Conservation (phyloP, 2,888 invertebrate genomes). For the Tineola bisselliella region DNA sequence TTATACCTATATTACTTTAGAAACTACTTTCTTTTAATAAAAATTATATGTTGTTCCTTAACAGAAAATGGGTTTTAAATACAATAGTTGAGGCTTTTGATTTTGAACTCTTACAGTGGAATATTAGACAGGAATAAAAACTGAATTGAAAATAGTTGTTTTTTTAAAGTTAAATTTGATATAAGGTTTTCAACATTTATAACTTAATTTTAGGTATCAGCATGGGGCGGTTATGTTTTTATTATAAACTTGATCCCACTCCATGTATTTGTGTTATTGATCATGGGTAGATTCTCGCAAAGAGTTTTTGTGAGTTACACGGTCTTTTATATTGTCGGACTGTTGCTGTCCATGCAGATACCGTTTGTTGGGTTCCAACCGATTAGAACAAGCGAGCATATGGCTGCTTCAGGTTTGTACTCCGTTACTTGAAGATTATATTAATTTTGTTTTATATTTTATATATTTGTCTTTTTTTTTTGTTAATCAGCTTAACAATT, state of each 20-base stretch:
- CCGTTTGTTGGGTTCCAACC: conserved; percentile 98
- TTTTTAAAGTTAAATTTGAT: too few species aligned
- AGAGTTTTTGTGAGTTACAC: conserved; percentile 94
- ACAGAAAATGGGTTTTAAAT: too few species aligned
- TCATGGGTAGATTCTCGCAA: conserved; percentile 96
- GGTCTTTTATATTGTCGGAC: conserved; percentile 95
- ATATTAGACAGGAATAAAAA: too few species aligned
- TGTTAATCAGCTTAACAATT: too few species aligned
- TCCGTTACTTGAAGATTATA: not conserved
- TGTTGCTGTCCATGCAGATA: conserved; percentile 97
- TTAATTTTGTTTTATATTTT: not conserved
- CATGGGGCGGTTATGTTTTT: conserved; percentile 99
- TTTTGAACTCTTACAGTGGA: too few species aligned
- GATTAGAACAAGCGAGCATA: conserved; percentile 97
- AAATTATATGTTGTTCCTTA: too few species aligned
- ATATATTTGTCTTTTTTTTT: not conserved
- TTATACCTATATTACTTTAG: too few species aligned
- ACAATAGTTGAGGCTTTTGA: too few species aligned
- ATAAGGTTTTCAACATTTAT: too few species aligned
- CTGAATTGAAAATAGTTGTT: too few species aligned
- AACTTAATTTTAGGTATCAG: conserved; percentile 78
- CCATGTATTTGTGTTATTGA: conserved; percentile 92
- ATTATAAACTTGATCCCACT: conserved; percentile 99
- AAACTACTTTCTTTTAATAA: too few species aligned
- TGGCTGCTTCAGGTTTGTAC: conserved; percentile 90